Percentiles rank a stretch among this genome's conserved stretches.
phyloP scores from a whole-genome alignment of 1,140 invertebrate species.

The Mercenaria mercenaria region DNA sequence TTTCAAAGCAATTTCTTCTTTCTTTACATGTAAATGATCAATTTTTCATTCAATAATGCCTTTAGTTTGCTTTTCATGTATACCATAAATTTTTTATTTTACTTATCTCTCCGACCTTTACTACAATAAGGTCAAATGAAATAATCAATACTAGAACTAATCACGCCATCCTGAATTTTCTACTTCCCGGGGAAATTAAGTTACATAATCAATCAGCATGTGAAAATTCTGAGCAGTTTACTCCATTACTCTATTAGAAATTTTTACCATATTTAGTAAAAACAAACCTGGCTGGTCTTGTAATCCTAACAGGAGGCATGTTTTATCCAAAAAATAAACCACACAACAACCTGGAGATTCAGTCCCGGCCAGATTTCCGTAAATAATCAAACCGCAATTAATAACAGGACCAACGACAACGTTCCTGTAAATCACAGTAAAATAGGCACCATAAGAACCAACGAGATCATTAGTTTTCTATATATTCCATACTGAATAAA shows the following conservation, averaged over 20 bases:
- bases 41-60: too few relatives aligned
- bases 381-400: background rate
- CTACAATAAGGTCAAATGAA: background rate
- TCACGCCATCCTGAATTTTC: background rate
- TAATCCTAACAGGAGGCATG: slow-evolving; percentile 50
- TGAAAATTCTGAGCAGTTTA: too few relatives aligned
- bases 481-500: slow-evolving; percentile 18
- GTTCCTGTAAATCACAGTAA: background rate
- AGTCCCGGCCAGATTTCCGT: slow-evolving; percentile 54
- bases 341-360: slow-evolving; percentile 43
- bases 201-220: background rate
- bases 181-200: background rate
- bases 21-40: too few relatives aligned
- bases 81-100: background rate
- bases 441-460: too few relatives aligned
- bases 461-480: background rate
- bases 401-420: background rate
- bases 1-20: too few relatives aligned
- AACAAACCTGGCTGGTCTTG: slow-evolving; percentile 18
- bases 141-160: background rate
- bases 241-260: background rate
- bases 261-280: background rate
- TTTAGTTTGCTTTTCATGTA: too few relatives aligned
- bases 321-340: slow-evolving; percentile 55
- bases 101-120: background rate